Percentiles rank a stretch among this genome's conserved stretches.
Evolutionary conservation across 2,888 invertebrate genomes (phyloP).

Genomic region (Xanthostigma xanthostigma): DNA sequence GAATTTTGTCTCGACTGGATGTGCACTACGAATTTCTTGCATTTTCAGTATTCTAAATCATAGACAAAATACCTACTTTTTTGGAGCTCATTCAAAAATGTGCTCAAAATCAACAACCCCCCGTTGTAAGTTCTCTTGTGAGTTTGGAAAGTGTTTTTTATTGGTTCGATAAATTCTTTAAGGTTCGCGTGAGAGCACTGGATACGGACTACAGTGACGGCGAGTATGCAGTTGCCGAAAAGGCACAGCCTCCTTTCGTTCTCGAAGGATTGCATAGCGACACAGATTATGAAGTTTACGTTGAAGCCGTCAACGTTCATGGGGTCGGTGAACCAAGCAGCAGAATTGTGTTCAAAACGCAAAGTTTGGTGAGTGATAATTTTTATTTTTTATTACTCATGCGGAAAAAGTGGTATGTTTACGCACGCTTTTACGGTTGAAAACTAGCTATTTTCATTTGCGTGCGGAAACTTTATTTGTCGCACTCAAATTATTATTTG

Average conservation of each 20-base stretch:
- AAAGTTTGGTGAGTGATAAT: slow-evolving; percentile 38
- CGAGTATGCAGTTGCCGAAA: slow-evolving; percentile 25
- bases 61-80: no score
- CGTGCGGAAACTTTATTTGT: no score
- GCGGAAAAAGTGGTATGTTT: no score
- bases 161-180: slow-evolving; percentile 21
- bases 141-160: slow-evolving; percentile 12
- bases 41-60: no score
- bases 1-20: no score
- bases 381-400: neutral
- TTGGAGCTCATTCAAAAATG: no score
- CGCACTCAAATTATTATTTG: no score
- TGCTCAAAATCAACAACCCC: no score
- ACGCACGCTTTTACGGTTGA: no score
- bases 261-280: slow-evolving; percentile 58
- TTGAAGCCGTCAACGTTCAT: slow-evolving; percentile 64
- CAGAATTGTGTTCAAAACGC: slow-evolving; percentile 60
- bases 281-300: slow-evolving; percentile 64
- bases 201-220: slow-evolving; percentile 22
- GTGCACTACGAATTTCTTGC: no score
- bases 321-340: slow-evolving; percentile 64
- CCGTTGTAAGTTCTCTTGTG: neutral
- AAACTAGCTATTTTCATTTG: no score
- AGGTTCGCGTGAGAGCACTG: slow-evolving; percentile 27
- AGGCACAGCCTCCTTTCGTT: slow-evolving; percentile 54